These are phyloP conservation scores for Aspiorhynchus laticeps DNA, from an alignment of 2,113 vertebrate species.

Conservation along the genomic window DNA sequence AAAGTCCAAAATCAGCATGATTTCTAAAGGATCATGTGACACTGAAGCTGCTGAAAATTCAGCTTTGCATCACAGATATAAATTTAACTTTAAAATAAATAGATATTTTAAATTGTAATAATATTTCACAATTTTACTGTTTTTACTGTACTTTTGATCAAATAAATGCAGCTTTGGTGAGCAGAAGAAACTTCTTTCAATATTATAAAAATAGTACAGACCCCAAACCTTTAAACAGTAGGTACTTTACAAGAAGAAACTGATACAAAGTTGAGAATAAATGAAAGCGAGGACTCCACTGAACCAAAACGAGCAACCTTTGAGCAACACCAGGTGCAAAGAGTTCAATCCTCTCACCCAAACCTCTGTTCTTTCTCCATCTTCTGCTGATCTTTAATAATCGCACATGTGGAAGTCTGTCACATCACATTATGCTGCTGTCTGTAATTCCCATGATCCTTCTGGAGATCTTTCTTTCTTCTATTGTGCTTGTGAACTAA, in stretches of 20 bases:
- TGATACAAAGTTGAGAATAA: background rate
- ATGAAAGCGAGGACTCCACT: background rate
- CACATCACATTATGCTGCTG: constrained; percentile 75
- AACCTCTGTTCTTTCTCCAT: constrained; percentile 45
- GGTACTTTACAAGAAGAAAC: background rate
- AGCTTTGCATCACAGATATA: background rate
- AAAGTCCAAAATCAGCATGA: background rate
- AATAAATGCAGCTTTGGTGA: background rate
- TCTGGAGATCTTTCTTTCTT: constrained; percentile 75
- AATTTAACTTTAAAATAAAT: background rate
- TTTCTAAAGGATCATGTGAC: background rate
- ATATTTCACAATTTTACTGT: background rate
- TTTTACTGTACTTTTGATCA: background rate
- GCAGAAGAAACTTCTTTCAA: background rate
- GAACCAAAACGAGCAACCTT: background rate
- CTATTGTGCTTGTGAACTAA: constrained; percentile 74
- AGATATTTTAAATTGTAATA: background rate
- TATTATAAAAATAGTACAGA: background rate
- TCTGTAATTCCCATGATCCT: constrained; percentile 79
- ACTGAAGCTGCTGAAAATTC: background rate
- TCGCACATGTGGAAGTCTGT: constrained; percentile 73
- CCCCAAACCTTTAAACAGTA: background rate
- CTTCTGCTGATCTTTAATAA: constrained; percentile 54
- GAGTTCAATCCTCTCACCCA: background rate
- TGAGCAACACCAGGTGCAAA: background rate